These are phyloP conservation scores for Pseudomugil tenellus DNA, from an alignment of 2,797 vertebrate species.

Conservation along the genomic window DNA sequence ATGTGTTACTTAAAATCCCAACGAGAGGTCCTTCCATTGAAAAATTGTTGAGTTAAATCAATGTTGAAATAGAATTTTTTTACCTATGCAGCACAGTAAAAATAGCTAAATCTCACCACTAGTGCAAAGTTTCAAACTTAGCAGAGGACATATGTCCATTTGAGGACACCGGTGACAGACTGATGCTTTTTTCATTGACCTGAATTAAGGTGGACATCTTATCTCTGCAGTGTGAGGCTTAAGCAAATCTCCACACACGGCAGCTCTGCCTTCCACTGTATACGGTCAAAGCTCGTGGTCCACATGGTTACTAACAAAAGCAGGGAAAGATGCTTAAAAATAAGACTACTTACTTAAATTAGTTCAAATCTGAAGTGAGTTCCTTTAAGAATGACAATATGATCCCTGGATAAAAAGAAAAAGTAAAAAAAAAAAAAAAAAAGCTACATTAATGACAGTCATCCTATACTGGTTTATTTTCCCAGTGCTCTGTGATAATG, in stretches of 20 bases:
- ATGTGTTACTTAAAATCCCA: neutral
- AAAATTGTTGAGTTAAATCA: neutral
- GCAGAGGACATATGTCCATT: slow-evolving; percentile 2
- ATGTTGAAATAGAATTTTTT: neutral
- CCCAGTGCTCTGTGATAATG: neutral
- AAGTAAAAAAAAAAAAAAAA: neutral
- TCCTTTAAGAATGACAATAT: neutral
- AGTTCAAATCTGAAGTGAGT: neutral
- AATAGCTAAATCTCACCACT: neutral
- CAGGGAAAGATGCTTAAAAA: neutral
- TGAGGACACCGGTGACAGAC: slow-evolving; percentile 5
- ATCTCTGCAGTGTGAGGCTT: slow-evolving; percentile 26
- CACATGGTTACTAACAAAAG: neutral
- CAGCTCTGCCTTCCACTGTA: neutral
- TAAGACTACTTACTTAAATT: neutral
- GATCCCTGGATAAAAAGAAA: neutral
- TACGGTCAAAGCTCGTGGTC: neutral
- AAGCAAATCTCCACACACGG: slow-evolving; percentile 12
- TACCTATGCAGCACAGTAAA: neutral
- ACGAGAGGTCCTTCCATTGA: neutral
- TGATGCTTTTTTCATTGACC: slow-evolving; percentile 29
- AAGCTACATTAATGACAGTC: neutral
- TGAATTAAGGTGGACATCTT: slow-evolving; percentile 20
- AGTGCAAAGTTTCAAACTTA: neutral
- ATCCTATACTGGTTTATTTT: neutral